Percentiles rank a stretch among this genome's conserved stretches.
Evolutionary conservation across 2,888 invertebrate species (phyloP).

Genomic region (Emesis furor): DNA sequence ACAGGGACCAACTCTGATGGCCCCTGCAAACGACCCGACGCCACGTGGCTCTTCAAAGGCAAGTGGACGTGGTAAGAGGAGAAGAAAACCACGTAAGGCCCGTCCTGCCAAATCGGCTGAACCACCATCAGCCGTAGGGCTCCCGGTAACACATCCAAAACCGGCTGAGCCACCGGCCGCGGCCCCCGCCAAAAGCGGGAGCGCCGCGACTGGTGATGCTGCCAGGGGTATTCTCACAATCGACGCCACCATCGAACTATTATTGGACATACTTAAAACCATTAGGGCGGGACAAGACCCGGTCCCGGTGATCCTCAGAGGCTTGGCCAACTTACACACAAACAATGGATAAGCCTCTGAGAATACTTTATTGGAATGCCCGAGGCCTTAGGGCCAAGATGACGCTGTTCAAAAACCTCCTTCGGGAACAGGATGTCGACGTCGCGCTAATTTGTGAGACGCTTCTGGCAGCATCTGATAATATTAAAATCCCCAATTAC

Average conservation of each 20-base stretch:
- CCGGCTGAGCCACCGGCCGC: neutral
- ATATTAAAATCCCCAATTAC: neutral
- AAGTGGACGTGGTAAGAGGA: accelerated
- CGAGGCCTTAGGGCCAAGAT: too few species aligned
- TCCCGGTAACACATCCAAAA: neutral
- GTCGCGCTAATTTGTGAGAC: neutral
- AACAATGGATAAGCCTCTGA: neutral
- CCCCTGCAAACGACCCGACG: neutral
- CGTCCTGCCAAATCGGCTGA: neutral
- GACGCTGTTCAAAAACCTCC: neutral
- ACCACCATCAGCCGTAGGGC: neutral
- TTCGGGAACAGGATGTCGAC: neutral
- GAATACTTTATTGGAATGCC: neutral
- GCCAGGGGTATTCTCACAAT: neutral
- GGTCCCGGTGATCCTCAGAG: neutral
- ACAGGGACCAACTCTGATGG: neutral
- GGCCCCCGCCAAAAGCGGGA: neutral
- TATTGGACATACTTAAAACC: neutral
- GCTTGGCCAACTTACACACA: neutral
- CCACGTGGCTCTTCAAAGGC: neutral
- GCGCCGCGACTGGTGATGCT: neutral
- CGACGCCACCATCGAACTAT: neutral
- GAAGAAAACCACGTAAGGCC: neutral
- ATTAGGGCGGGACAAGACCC: neutral
- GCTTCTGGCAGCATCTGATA: neutral